Conservation (phyloP, 37 sponge, comb jelly and placozoan species). For the Tethya wilhelma region DNA sequence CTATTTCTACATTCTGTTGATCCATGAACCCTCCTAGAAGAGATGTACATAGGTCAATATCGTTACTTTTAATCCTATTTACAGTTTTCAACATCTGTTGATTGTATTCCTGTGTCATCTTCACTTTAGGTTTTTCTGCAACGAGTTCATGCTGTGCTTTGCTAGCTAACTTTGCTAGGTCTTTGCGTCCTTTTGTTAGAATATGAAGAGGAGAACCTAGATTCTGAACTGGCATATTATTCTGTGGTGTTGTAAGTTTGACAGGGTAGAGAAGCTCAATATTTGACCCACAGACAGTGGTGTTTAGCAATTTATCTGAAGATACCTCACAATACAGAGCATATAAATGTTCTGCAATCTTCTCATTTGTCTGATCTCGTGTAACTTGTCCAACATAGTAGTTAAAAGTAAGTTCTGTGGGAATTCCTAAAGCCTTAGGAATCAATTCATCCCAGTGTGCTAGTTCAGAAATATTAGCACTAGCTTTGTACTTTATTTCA, state of each 20-base stretch:
- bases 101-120: conserved; percentile 7
- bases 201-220: conserved; percentile 11
- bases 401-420: too few species aligned
- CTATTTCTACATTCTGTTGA: conserved; percentile 43
- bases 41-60: conserved; percentile 33
- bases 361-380: too few species aligned
- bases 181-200: conserved; percentile 15
- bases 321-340: too few species aligned
- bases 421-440: too few species aligned
- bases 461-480: too few species aligned
- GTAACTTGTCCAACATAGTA: too few species aligned
- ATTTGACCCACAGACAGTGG: conserved; percentile 4
- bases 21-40: conserved; percentile 78
- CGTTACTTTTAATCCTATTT: conserved; percentile 1
- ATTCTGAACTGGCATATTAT: background rate
- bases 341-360: too few species aligned
- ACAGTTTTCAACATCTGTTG: conserved; percentile 37
- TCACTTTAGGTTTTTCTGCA: background rate
- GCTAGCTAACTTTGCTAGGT: conserved; percentile 8
- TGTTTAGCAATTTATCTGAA: background rate
- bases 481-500: too few species aligned
- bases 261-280: conserved; percentile 37
- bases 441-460: too few species aligned
- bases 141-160: conserved; percentile 16
- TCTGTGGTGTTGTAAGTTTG: background rate